These are phyloP conservation scores for Apamea epomidion DNA, from an alignment of 2,888 invertebrate genomes.

Conservation along the genomic window DNA sequence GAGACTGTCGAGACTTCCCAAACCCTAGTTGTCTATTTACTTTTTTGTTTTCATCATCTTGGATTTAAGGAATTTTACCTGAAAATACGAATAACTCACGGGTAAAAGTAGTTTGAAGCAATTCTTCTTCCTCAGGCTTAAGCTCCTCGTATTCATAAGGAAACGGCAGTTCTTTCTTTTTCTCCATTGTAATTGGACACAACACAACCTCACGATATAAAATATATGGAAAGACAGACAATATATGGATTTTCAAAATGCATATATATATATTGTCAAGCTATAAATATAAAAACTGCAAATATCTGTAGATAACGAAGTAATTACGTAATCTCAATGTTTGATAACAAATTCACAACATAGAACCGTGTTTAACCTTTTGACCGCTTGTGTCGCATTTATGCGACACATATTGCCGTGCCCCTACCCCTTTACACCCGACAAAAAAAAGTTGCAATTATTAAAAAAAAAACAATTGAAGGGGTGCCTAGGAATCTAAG, in stretches of 20 bases:
- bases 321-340: neutral
- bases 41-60: neutral
- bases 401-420: too few relatives aligned
- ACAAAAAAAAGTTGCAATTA: too few relatives aligned
- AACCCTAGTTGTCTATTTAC: neutral
- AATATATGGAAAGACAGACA: neutral
- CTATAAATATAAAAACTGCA: neutral
- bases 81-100: slow-evolving; percentile 25
- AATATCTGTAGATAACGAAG: neutral
- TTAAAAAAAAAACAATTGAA: too few relatives aligned
- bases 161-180: slow-evolving; percentile 36
- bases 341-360: neutral
- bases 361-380: too few relatives aligned
- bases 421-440: too few relatives aligned
- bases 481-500: neutral
- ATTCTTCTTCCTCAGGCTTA: slow-evolving; percentile 40
- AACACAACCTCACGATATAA: slow-evolving; percentile 10
- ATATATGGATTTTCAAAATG: neutral
- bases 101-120: slow-evolving; percentile 13
- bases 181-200: slow-evolving; percentile 20
- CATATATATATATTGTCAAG: too few relatives aligned
- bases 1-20: neutral
- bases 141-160: slow-evolving; percentile 48
- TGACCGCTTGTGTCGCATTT: too few relatives aligned
- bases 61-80: neutral